Conservation (phyloP, 2,888 invertebrate genomes). For the Tetanocera ferruginea region DNA sequence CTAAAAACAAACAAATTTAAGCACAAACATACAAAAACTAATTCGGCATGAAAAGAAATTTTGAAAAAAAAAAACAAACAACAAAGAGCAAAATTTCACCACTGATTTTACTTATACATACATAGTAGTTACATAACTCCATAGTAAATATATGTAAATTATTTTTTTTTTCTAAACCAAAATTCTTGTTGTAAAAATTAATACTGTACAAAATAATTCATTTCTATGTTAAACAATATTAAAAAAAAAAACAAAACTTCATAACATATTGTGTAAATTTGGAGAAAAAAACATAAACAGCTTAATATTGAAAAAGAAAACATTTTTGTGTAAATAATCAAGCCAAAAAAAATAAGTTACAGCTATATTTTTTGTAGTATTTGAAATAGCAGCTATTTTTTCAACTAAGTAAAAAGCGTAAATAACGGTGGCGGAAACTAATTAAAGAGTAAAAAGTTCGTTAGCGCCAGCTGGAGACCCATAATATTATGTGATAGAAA, state of each 20-base stretch:
- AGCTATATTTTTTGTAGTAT: too few species aligned
- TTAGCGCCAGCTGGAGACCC: too few species aligned
- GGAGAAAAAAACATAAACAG: background rate
- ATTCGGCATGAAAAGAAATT: conserved; percentile 41
- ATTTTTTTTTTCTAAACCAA: conserved; percentile 1
- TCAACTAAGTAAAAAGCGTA: too few species aligned
- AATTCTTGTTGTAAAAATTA: conserved; percentile 34
- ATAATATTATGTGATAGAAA: too few species aligned
- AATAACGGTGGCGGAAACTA: too few species aligned
- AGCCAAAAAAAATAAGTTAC: too few species aligned
- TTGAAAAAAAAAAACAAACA: conserved; percentile 34
- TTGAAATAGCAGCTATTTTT: too few species aligned
- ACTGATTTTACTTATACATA: conserved; percentile 63
- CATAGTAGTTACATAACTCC: conserved; percentile 38
- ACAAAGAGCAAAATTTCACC: conserved; percentile 48
- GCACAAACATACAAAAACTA: conserved; percentile 19
- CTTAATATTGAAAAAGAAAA: conserved; percentile 9
- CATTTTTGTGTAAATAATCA: background rate
- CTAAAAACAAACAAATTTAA: conserved; percentile 22
- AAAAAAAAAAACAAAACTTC: background rate
- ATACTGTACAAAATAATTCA: conserved; percentile 24
- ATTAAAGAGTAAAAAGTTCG: too few species aligned
- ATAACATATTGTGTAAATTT: conserved; percentile 6
- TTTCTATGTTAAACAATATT: background rate
- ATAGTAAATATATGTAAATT: conserved; percentile 18